A percentile compares a stretch with the other conserved stretches of the same genome.
phyloP scores from a whole-genome alignment of 2,888 invertebrate genomes.

The Trilocha varians region DNA sequence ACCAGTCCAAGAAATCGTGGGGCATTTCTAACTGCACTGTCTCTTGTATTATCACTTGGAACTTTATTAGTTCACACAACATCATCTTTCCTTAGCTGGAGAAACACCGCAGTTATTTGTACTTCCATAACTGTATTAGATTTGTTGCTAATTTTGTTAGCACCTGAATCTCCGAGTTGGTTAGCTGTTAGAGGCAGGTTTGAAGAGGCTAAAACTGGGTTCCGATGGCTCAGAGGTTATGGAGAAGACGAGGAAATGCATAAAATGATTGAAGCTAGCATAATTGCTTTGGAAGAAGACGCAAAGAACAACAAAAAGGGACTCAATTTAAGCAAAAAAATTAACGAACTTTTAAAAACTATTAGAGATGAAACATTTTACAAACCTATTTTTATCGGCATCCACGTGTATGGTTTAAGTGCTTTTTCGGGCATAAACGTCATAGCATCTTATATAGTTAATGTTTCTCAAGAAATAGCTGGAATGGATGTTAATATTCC shows the following conservation, averaged over 20 bases:
- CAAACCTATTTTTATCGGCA: slow-evolving; percentile 70
- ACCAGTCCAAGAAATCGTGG: slow-evolving; percentile 68
- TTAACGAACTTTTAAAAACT: slow-evolving; percentile 2
- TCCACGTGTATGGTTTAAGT: slow-evolving; percentile 71
- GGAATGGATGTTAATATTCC: slow-evolving; percentile 33
- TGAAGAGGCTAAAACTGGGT: slow-evolving; percentile 62
- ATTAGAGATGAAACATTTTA: slow-evolving; percentile 59
- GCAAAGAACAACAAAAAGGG: neutral
- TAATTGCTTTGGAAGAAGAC: neutral
- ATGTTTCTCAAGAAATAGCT: slow-evolving; percentile 40
- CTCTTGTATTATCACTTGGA: slow-evolving; percentile 65
- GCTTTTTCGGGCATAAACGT: slow-evolving; percentile 79
- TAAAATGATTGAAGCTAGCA: slow-evolving; percentile 17
- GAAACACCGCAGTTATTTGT: neutral
- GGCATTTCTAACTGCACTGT: slow-evolving; percentile 61
- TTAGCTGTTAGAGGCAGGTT: slow-evolving; percentile 63
- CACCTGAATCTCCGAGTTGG: slow-evolving; percentile 76
- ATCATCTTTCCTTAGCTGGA: neutral
- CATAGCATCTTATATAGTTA: slow-evolving; percentile 54
- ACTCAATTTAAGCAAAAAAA: neutral
- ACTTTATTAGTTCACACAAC: slow-evolving; percentile 47
- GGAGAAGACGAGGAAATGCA: slow-evolving; percentile 35
- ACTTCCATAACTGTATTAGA: slow-evolving; percentile 20
- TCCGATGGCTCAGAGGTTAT: slow-evolving; percentile 69
- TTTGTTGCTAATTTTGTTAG: slow-evolving; percentile 31